phyloP scores from a whole-genome alignment of 2,888 invertebrate genomes.

The Drosophila aldrichi region DNA sequence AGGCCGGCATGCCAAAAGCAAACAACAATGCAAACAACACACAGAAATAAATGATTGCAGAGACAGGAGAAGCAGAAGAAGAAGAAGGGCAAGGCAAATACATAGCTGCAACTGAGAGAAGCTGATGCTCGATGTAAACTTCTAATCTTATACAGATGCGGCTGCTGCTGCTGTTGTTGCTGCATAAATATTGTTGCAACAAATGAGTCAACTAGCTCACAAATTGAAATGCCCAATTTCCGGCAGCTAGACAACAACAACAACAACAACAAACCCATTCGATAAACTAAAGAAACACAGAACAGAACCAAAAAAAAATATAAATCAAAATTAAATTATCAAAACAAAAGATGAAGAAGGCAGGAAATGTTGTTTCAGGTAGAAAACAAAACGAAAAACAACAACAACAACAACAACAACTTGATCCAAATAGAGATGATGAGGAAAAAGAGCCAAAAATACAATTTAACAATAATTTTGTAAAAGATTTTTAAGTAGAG shows the following conservation, averaged over 20 bases:
- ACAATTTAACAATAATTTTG: constrained; percentile 21
- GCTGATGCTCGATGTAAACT: constrained; percentile 19
- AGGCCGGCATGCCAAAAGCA: constrained; percentile 38
- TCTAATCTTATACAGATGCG: constrained; percentile 22
- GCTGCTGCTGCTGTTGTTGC: constrained; percentile 45
- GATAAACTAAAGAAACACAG: constrained; percentile 15
- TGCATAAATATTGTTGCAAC: constrained; percentile 66
- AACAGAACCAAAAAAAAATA: constrained; percentile 23
- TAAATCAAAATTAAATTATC: constrained; percentile 70
- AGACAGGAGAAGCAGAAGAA: background rate
- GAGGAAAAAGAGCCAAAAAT: constrained; percentile 15
- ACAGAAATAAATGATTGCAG: constrained; percentile 20
- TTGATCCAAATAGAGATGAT: constrained; percentile 14
- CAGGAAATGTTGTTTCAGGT: constrained; percentile 20
- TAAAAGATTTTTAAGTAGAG: constrained; percentile 14
- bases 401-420: background rate
- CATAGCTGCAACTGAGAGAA: constrained; percentile 37
- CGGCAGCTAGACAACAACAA: constrained; percentile 25
- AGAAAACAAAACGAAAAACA: constrained; percentile 24
- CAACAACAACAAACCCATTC: background rate
- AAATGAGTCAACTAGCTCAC: constrained; percentile 36
- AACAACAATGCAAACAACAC: constrained; percentile 40
- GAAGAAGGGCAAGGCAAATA: background rate
- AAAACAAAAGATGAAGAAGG: constrained; percentile 43
- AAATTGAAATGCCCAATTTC: constrained; percentile 58